Percentiles rank a stretch among this genome's conserved stretches.
Conservation (phyloP, 2,113 vertebrate species). For the Fregata magnificens region DNA sequence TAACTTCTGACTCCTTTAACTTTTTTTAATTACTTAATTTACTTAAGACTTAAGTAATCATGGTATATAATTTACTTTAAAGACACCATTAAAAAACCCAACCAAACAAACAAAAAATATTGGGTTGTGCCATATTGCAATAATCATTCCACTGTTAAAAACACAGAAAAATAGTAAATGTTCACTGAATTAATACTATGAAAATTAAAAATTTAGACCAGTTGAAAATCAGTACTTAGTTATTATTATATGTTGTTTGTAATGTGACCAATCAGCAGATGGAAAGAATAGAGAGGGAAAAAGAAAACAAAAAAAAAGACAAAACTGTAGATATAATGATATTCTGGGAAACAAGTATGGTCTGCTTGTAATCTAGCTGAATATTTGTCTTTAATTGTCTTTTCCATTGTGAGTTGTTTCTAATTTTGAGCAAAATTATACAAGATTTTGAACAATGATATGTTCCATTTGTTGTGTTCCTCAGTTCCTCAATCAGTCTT, state of each 20-base stretch:
- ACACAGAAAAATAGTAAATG: background rate
- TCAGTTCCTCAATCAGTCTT: background rate
- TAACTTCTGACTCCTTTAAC: background rate
- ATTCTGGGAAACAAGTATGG: background rate
- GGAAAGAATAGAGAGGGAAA: rapidly evolving
- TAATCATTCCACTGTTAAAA: background rate
- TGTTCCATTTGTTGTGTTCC: background rate
- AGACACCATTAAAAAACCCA: background rate
- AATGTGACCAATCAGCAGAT: background rate
- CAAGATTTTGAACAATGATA: background rate
- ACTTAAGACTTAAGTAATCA: background rate
- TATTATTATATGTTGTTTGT: background rate
- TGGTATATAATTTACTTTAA: background rate
- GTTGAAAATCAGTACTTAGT: background rate
- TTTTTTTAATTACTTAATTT: background rate
- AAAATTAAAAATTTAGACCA: background rate
- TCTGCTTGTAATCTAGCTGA: background rate
- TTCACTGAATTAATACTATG: background rate
- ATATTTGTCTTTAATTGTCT: background rate
- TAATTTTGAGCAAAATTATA: background rate
- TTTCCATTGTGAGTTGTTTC: background rate
- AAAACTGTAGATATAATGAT: background rate
- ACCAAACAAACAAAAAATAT: rapidly evolving
- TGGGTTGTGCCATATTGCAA: background rate
- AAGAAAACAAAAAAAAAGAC: background rate